Conservation (phyloP, 2,113 vertebrate species). For the Osmerus mordax region DNA sequence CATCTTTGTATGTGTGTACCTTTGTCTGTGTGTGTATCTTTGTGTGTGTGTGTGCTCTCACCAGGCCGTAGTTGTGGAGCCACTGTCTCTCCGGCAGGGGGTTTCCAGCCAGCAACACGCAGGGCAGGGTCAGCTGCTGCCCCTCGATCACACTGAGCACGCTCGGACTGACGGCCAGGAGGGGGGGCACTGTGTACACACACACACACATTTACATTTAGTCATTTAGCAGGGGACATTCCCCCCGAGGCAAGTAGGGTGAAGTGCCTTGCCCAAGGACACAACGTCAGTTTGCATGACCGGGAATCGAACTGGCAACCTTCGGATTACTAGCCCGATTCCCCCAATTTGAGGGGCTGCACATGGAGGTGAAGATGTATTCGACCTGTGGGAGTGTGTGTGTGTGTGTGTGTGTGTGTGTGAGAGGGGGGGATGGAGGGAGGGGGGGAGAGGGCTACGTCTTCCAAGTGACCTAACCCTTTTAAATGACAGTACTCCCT, state of each 20-base stretch:
- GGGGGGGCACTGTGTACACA: conserved; percentile 75
- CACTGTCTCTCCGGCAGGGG: conserved; percentile 89
- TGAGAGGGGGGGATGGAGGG: not conserved
- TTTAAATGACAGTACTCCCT: not conserved
- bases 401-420: conserved; percentile 5
- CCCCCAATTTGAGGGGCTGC: not conserved
- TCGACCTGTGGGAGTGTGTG: not conserved
- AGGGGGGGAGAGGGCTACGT: not conserved
- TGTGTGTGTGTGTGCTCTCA: conserved; percentile 57
- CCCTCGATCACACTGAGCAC: conserved; percentile 85
- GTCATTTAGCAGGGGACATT: no score
- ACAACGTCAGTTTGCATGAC: no score
- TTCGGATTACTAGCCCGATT: no score
- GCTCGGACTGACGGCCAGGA: conserved; percentile 84
- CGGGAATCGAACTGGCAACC: no score
- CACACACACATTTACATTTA: no score
- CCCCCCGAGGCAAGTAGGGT: no score
- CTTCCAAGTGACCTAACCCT: not conserved
- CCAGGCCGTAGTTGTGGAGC: conserved; percentile 86
- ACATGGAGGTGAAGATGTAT: not conserved
- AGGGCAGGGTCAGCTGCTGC: conserved; percentile 89
- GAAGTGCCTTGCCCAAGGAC: no score
- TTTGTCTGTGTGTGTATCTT: not conserved
- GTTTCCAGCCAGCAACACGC: conserved; percentile 88
- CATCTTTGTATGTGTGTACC: not conserved